These are phyloP conservation scores for Netelia melanura DNA, from an alignment of 2,888 invertebrate genomes.

Conservation along the genomic window DNA sequence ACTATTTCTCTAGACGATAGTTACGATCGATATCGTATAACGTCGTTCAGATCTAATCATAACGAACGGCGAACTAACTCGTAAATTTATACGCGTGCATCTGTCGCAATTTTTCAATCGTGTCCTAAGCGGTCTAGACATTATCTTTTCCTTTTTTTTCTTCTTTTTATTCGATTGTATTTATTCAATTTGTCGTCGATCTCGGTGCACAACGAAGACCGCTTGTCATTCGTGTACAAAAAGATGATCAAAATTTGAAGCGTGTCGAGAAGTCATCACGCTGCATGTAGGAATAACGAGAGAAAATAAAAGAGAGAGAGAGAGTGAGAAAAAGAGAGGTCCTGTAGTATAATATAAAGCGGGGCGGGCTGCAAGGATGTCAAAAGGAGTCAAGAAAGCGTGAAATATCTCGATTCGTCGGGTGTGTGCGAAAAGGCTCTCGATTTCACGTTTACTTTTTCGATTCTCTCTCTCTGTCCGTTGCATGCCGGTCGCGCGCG, in stretches of 20 bases:
- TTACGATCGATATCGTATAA: too few species aligned
- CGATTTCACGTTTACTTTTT: conserved; percentile 11
- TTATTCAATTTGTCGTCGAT: conserved; percentile 7
- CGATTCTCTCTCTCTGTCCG: conserved; percentile 48
- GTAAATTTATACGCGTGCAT: neutral
- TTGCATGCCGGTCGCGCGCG: conserved; percentile 57
- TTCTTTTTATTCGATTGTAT: neutral
- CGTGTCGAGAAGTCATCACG: conserved; percentile 20
- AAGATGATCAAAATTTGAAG: conserved; percentile 24
- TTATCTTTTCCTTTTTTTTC: neutral
- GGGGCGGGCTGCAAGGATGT: conserved; percentile 34
- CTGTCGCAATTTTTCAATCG: conserved; percentile 4
- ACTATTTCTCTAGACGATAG: neutral
- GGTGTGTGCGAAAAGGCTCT: conserved; percentile 57
- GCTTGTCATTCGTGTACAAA: neutral
- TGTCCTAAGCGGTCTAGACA: neutral
- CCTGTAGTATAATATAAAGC: conserved; percentile 15
- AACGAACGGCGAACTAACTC: neutral
- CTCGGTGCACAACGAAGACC: neutral
- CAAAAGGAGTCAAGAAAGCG: conserved; percentile 69
- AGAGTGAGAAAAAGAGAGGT: neutral
- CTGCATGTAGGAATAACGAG: neutral
- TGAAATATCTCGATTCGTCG: conserved; percentile 67
- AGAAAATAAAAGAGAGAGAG: neutral
- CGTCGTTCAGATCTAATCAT: neutral